Evolutionary conservation across 2,797 vertebrate genomes (phyloP).

Genomic region (Ispidina picta): DNA sequence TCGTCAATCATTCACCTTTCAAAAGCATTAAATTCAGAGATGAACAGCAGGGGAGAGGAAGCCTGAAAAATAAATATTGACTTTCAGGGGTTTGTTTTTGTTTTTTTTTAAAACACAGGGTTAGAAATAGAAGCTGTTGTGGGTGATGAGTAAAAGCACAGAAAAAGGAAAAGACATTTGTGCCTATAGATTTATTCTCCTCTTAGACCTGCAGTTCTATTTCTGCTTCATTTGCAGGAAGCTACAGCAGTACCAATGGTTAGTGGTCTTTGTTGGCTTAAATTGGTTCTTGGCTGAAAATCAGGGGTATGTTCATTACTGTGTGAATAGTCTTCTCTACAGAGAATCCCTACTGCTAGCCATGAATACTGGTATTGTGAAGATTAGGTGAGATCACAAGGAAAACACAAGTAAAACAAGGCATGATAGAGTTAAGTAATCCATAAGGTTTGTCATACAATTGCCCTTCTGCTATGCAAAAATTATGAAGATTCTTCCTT

Average conservation of each 20-base stretch:
- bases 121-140: constrained; percentile 38
- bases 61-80: constrained; percentile 74
- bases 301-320: background rate
- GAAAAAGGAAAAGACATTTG: background rate
- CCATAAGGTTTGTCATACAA: background rate
- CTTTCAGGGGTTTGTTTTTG: constrained; percentile 53
- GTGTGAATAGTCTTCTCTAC: background rate
- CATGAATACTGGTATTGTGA: background rate
- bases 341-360: background rate
- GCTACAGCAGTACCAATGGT: background rate
- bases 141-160: background rate
- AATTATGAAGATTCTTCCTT: background rate
- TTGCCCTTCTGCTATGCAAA: accelerated
- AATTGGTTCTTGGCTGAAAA: background rate
- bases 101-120: constrained; percentile 6
- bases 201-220: background rate
- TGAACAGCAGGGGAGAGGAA: constrained; percentile 31
- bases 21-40: constrained; percentile 61
- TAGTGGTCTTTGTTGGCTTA: background rate
- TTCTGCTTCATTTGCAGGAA: background rate
- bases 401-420: background rate
- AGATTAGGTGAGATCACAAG: background rate
- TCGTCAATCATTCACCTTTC: constrained; percentile 65
- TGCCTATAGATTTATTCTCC: background rate
- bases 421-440: background rate